phyloP scores from a whole-genome alignment of 2,113 vertebrate genomes.

The Mobula hypostoma region DNA sequence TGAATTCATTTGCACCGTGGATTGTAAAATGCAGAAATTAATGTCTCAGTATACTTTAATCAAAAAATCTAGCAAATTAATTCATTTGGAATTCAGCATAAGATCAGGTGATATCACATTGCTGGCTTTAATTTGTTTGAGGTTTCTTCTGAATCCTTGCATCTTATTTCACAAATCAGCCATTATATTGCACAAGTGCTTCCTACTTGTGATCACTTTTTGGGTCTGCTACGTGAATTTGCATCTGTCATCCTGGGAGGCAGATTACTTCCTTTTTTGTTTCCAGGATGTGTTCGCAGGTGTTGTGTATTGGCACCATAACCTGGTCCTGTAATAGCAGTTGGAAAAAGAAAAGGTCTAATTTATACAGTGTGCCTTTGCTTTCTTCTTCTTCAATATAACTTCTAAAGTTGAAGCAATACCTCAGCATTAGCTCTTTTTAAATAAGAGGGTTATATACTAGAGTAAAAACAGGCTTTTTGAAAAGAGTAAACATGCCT shows the following conservation, averaged over 20 bases:
- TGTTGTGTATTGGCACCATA: background rate
- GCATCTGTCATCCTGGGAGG: background rate
- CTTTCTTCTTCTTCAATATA: background rate
- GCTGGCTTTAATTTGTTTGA: background rate
- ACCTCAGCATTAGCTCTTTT: background rate
- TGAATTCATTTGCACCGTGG: background rate
- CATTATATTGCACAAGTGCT: background rate
- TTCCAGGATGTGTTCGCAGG: background rate
- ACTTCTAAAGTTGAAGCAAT: background rate
- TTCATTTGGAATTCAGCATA: background rate
- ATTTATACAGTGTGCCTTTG: background rate
- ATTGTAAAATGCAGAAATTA: background rate
- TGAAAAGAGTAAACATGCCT: background rate
- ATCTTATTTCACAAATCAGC: background rate
- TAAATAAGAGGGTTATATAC: background rate
- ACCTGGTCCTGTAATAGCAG: background rate
- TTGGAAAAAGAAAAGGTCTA: background rate
- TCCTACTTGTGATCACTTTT: background rate
- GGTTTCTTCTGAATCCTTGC: background rate
- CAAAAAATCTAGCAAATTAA: background rate
- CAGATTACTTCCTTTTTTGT: conserved; percentile 19
- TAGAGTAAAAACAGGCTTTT: background rate
- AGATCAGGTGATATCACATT: too few species aligned
- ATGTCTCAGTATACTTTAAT: background rate
- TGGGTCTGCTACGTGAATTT: background rate